Evolutionary conservation across 2,888 invertebrate genomes (phyloP), one percentile per base, ranked within the genome.

Genomic region (Cheilosia variabilis): DNA sequence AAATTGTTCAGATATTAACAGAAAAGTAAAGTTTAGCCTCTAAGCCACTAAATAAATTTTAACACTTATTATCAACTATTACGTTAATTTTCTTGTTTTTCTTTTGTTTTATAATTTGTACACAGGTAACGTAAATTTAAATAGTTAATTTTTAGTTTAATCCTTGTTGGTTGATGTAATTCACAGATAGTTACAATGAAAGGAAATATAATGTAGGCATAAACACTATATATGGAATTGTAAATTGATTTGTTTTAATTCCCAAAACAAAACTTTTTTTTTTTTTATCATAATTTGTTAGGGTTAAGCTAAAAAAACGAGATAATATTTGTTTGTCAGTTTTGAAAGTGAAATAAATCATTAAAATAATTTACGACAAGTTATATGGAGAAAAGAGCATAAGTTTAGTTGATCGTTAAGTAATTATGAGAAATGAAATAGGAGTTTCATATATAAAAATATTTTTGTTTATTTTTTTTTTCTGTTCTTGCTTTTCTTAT

Each of bases 401-500:
- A 76, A 78, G 53, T 57, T 66, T 76, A 81, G 75, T 86, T 78
- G 41, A 78, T 72, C 62, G 72, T 72, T 60, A 68, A 63, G 71
- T 76, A 83, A 73, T 62, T 55, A 78, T 63, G 62, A n/a, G 47
- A 72, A 52, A 68, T 81, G 41, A 17, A 41, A 22, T 24, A 34
- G 24, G 27, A 60, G 22, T 34, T 53, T 31, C 27, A 60, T 19
- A 34, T 6, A 17, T 52, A 4, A 50, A 68, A 50, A 37, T 24
- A 17, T 27, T 52, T 66, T 45, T 68, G 13, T 65, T 57, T 68
- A 69, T 71, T 60, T 68, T 62, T 73, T 50, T 63, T 83, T 90
- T 90, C 89, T 90, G 90, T 90, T 90, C 90, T 89, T 90, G 91
- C 89, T 89, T 90, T 87, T 60, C 34, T 89, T 90, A 89, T 68